These are phyloP conservation scores for Trachythela sp. DNA, from an alignment of 64 coral and sea anemone genomes.

Conservation along the genomic window DNA sequence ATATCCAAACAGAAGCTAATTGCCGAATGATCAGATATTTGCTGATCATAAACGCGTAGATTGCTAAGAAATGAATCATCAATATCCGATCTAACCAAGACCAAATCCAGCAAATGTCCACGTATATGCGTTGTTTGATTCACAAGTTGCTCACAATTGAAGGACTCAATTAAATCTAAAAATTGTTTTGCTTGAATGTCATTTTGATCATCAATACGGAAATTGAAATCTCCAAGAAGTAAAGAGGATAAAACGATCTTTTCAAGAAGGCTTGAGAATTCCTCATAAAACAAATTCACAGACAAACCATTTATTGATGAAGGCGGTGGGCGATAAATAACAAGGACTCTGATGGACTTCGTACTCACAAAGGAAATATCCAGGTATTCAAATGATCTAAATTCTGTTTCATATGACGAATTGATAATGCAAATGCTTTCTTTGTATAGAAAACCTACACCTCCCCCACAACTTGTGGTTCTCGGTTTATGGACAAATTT, in stretches of 20 bases:
- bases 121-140: not conserved
- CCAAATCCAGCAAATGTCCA: not conserved
- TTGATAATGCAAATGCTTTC: not conserved
- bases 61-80: constrained; percentile 35
- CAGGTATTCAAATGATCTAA: not conserved
- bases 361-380: not conserved
- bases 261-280: constrained; percentile 27
- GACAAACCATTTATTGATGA: not conserved
- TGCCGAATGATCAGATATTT: constrained; percentile 24
- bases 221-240: not conserved
- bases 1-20: constrained; percentile 24
- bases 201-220: not conserved
- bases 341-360: not conserved
- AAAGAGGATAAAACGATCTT: constrained; percentile 6
- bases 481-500: not conserved
- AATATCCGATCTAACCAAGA: constrained; percentile 23
- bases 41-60: not conserved
- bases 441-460: constrained; percentile 29
- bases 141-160: not conserved
- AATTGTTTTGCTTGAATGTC: constrained; percentile 21
- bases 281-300: not conserved
- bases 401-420: not conserved
- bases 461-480: not conserved
- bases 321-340: constrained; percentile 25
- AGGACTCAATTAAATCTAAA: constrained; percentile 8